phyloP scores from a whole-genome alignment of 2,888 invertebrate species.

The Drosophila setosimentum region DNA sequence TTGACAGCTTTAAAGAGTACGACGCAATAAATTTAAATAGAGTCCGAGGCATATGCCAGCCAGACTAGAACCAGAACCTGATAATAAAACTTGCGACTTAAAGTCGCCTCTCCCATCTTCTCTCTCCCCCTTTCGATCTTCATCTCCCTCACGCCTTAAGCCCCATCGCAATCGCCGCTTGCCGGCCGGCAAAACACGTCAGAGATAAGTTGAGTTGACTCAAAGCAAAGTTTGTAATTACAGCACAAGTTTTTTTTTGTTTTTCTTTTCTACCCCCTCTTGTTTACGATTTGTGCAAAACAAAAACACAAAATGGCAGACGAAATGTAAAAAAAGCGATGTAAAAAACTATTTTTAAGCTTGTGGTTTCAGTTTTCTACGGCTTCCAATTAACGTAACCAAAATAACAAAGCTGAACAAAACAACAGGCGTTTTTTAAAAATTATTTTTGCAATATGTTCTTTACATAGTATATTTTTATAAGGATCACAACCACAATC shows the following conservation, averaged over 20 bases:
- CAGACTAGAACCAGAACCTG: conserved; percentile 37
- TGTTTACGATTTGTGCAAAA: conserved; percentile 34
- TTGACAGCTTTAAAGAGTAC: conserved; percentile 28
- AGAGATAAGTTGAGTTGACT: conserved; percentile 35
- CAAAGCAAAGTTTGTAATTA: conserved; percentile 20
- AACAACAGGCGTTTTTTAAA: conserved; percentile 15
- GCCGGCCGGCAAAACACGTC: conserved; percentile 59
- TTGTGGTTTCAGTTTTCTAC: conserved; percentile 53
- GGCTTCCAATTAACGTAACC: conserved; percentile 51
- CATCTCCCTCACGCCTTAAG: not conserved
- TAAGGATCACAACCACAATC: conserved; percentile 19
- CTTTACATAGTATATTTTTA: conserved; percentile 9
- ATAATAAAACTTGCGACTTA: conserved; percentile 21
- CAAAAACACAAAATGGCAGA: conserved; percentile 1
- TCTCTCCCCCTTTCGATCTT: not conserved
- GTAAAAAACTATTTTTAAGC: conserved; percentile 43
- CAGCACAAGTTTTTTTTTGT: conserved; percentile 14
- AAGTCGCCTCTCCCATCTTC: not conserved
- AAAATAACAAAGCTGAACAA: conserved; percentile 6
- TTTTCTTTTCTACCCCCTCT: conserved; percentile 1
- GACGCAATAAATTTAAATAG: conserved; percentile 59
- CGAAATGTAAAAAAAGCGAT: not conserved
- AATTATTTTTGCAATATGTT: conserved; percentile 22
- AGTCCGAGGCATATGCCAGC: conserved; percentile 20
- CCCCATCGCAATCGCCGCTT: conserved; percentile 7